phyloP scores from a whole-genome alignment of 2,888 invertebrate species.

The Lasius platythorax region DNA sequence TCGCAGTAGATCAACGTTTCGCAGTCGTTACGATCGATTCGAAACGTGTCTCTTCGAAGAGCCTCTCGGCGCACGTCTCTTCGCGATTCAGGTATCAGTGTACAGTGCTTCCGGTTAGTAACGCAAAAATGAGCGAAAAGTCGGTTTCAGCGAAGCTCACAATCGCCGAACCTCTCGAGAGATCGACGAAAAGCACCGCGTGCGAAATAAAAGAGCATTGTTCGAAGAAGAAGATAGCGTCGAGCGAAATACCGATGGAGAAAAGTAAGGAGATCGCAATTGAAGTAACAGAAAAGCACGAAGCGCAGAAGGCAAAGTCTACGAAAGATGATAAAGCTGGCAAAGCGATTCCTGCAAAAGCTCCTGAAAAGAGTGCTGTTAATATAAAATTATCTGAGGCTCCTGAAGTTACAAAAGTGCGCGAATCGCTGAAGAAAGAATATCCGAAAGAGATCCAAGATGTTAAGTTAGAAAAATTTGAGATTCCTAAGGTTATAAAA shows the following conservation, averaged over 20 bases:
- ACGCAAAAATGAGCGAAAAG: slow-evolving; percentile 30
- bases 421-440: neutral
- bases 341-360: neutral
- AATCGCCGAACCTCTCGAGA: neutral
- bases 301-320: neutral
- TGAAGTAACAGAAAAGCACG: neutral
- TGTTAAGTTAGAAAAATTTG: neutral
- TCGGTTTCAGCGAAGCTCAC: neutral
- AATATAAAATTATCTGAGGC: neutral
- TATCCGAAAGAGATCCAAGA: neutral
- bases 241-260: neutral
- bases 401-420: neutral
- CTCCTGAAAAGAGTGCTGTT: neutral
- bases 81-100: neutral
- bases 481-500: neutral
- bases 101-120: neutral
- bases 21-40: neutral
- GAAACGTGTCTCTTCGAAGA: neutral
- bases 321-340: neutral
- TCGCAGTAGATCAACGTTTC: neutral
- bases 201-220: neutral
- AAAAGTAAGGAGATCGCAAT: neutral
- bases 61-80: too few relatives aligned
- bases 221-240: neutral
- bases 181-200: neutral